Evolutionary conservation across 2,888 invertebrate genomes (phyloP), one percentile per base, ranked within the genome.

Genomic region (Rhimphoctona megacephalus): DNA sequence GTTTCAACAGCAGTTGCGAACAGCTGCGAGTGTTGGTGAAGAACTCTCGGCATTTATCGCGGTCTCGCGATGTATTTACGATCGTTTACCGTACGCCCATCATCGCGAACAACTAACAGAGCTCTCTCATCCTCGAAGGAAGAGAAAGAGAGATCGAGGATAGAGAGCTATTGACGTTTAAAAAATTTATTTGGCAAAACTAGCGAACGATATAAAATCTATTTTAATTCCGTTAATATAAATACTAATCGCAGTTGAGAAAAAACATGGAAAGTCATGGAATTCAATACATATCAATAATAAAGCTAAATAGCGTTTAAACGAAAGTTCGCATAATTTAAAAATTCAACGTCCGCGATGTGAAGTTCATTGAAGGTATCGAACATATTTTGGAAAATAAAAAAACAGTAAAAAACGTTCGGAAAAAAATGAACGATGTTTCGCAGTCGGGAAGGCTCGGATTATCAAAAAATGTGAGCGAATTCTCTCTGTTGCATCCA

Each of bases 51-150:
- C 81, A 77, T 72, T 85, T 81, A 85, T 85, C 81, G 85, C 61
- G 52, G 61, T 73, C 74, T 74, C 80, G 69, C 70, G 76, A 81
- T 57, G 30, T 85, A 85, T 85, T 85, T 85, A 85, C 81, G 85
- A 85, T 85, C 85, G 80, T 85, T 85, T 85, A 85, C 76, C 85
- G 81, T 72, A 85, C 85, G 85, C 81, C 81, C 76, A 85, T 85
- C 85, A 77, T 66, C 49, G 30, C 67, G 54, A 77, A 69, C 46
- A 54, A 69, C 79, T 69, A 39, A 52, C 66, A 78, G 69, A 54
- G 43, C 70, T 22, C 46, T 49, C 46, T 76, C 76, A 36, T 19
- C 57, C 61, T 25, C 9, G 74, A 25, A 36, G 5, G 9, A 72
- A 70, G 61, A n/a, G 52, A 66, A 69, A 69, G 46, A 61, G 36